These are phyloP conservation scores for Siphamia tubifer DNA, from an alignment of 2,113 vertebrate genomes.

Conservation along the genomic window DNA sequence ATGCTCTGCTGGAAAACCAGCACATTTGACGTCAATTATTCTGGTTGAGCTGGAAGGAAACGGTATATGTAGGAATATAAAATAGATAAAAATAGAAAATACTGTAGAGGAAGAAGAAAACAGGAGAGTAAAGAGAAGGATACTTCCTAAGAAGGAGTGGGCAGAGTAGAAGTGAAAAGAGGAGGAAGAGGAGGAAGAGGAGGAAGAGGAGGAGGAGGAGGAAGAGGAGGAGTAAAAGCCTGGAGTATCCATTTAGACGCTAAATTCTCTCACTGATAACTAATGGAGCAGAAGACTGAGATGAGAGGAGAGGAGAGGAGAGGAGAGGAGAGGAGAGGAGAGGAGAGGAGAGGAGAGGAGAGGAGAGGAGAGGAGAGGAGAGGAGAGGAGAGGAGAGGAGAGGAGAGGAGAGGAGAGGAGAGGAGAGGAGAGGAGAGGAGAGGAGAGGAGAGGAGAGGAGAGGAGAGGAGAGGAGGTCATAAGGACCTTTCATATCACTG, in stretches of 20 bases:
- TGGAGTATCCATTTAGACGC: slow-evolving; percentile 26
- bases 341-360: not conserved
- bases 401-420: too few relatives aligned
- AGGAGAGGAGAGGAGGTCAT: not conserved
- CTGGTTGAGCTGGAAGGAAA: too few relatives aligned
- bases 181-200: not conserved
- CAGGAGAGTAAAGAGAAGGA: not conserved
- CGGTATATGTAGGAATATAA: too few relatives aligned
- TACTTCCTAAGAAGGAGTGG: not conserved
- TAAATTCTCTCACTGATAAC: slow-evolving; percentile 15
- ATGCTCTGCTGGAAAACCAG: too few relatives aligned
- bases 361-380: not conserved
- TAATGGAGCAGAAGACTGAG: slow-evolving; percentile 25
- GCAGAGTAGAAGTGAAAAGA: not conserved
- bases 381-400: too few relatives aligned
- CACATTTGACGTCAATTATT: too few relatives aligned
- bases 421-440: not conserved
- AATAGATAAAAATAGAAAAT: too few relatives aligned
- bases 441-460: not conserved
- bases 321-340: too few relatives aligned
- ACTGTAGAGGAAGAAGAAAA: not conserved
- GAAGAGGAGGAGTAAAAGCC: not conserved
- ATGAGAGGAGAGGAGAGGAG: not conserved
- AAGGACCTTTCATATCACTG: too few relatives aligned
- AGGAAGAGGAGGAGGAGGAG: not conserved